phyloP scores from a whole-genome alignment of 2,113 vertebrate genomes.

The Pao palembangensis region DNA sequence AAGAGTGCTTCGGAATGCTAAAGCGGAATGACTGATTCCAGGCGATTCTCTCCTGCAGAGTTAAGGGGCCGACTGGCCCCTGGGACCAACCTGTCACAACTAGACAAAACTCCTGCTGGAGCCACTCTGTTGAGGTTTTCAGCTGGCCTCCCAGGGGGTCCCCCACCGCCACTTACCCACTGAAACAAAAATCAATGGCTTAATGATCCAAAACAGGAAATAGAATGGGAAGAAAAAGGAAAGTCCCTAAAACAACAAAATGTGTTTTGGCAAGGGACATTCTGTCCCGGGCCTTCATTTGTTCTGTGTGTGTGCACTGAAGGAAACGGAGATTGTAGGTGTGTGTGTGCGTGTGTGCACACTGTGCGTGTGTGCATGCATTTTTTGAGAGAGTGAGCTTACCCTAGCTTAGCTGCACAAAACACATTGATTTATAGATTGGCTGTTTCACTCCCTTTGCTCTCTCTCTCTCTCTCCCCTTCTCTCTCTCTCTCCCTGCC shows the following conservation, averaged over 20 bases:
- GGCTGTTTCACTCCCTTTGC: conserved; percentile 68
- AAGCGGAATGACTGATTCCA: conserved; percentile 62
- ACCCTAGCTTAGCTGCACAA: conserved; percentile 72
- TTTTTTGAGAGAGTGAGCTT: conserved; percentile 68
- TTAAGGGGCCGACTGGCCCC: conserved; percentile 58
- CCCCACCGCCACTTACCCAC: conserved; percentile 70
- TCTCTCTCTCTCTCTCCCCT: conserved; percentile 44
- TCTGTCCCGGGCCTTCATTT: conserved; percentile 67
- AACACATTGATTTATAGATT: conserved; percentile 78
- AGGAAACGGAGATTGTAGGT: conserved; percentile 14
- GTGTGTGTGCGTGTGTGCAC: conserved; percentile 35
- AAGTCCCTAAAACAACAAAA: conserved; percentile 78
- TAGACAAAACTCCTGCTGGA: conserved; percentile 72
- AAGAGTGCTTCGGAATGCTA: conserved; percentile 33
- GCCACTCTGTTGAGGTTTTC: conserved; percentile 72
- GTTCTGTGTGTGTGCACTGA: conserved; percentile 46
- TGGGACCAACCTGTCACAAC: conserved; percentile 69
- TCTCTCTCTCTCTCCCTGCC: conserved; percentile 36
- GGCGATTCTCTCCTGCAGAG: conserved; percentile 53
- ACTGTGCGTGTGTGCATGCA: conserved; percentile 35
- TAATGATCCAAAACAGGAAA: conserved; percentile 83
- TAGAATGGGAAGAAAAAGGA: conserved; percentile 69
- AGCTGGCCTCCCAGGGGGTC: conserved; percentile 65
- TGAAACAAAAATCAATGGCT: conserved; percentile 81
- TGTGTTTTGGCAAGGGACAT: conserved; percentile 76